Evolutionary conservation across 2,797 vertebrate genomes (phyloP).

Genomic region (Oreortyx pictus): DNA sequence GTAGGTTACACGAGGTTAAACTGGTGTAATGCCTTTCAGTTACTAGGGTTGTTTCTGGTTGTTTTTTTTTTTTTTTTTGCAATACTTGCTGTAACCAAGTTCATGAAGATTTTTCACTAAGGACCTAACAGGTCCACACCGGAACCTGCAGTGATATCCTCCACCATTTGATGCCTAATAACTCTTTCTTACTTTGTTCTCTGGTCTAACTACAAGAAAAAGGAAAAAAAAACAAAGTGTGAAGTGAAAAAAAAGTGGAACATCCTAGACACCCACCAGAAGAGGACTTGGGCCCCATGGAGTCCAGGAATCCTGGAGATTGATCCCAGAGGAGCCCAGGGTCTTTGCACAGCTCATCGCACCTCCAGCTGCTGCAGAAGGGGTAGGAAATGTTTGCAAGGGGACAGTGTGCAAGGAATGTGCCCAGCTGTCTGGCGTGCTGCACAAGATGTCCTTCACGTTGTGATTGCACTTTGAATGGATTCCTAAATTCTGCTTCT

Average conservation of each 20-base stretch:
- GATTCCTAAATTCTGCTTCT: conserved; percentile 30
- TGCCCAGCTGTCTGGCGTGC: background rate
- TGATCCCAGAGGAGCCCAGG: accelerated
- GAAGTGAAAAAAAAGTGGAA: background rate
- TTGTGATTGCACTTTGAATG: background rate
- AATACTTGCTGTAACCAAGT: background rate
- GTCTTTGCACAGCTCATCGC: background rate
- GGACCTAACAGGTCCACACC: background rate
- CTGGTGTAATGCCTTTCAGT: background rate
- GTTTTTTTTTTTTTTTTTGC: background rate
- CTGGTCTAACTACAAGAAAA: background rate
- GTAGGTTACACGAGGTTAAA: background rate
- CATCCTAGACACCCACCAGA: background rate
- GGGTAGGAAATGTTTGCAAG: background rate
- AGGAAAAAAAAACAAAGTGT: too few relatives aligned
- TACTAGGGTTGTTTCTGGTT: background rate
- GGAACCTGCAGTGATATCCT: background rate
- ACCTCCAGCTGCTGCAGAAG: background rate
- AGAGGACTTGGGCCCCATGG: background rate
- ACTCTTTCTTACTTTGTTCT: background rate
- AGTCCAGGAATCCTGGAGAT: background rate
- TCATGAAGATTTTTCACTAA: background rate
- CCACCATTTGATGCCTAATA: background rate
- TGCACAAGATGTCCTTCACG: conserved; percentile 12
- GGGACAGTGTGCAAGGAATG: background rate